A percentile compares a stretch with the other conserved stretches of the same genome.
phyloP scores from a whole-genome alignment of 2,888 invertebrate species.

The Poecilus cupreus region DNA sequence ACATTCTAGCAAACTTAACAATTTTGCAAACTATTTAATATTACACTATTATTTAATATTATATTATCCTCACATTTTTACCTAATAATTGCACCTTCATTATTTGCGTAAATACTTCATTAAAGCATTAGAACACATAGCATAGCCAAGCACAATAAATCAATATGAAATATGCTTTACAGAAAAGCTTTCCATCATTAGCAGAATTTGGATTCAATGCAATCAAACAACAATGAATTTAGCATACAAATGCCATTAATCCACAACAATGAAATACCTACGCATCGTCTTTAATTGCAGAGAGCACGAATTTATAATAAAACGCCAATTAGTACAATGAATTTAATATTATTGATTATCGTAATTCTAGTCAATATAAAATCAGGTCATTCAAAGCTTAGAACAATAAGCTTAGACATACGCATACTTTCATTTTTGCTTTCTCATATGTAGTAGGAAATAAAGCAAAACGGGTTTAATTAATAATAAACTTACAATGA shows the following conservation, averaged over 20 bases:
- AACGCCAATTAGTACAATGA: conserved; percentile 26
- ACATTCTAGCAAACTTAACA: conserved; percentile 1
- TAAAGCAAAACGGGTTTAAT: too few species aligned
- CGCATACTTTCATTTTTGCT: too few species aligned
- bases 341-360: conserved; percentile 24
- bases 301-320: conserved; percentile 13
- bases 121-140: not conserved
- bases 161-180: too few species aligned
- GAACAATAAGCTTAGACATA: not conserved
- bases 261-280: too few species aligned
- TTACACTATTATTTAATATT: conserved; percentile 5
- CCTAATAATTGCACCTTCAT: not conserved
- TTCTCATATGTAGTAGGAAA: too few species aligned
- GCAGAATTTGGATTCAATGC: too few species aligned
- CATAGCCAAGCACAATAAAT: too few species aligned
- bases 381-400: not conserved
- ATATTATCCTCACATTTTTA: not conserved
- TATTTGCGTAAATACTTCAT: not conserved
- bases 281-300: too few species aligned
- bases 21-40: not conserved
- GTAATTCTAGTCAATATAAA: not conserved
- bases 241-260: too few species aligned
- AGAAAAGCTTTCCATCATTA: too few species aligned
- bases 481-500: too few species aligned
- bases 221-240: too few species aligned